Evolutionary conservation across 2,797 vertebrate species (phyloP).

Genomic region (Bufotes viridis): DNA sequence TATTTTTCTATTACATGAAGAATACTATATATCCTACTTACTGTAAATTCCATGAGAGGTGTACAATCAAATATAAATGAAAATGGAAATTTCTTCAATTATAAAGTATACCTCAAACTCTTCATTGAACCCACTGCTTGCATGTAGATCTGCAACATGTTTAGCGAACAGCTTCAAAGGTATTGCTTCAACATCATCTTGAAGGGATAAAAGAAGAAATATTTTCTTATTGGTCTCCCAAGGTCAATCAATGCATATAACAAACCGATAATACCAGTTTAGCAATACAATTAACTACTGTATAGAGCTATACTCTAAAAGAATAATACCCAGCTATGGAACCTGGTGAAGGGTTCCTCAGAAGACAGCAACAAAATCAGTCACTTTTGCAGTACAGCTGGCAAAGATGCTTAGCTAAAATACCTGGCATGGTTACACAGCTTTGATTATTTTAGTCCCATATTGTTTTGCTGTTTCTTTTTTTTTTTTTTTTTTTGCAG

Average conservation of each 20-base stretch:
- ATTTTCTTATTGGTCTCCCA: not conserved
- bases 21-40: not conserved
- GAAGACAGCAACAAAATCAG: not conserved
- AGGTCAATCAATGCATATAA: not conserved
- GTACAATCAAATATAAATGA: not conserved
- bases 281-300: not conserved
- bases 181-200: constrained; percentile 83
- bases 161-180: constrained; percentile 88
- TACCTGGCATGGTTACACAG: too few relatives aligned
- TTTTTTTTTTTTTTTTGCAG: too few relatives aligned
- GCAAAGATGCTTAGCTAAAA: too few relatives aligned
- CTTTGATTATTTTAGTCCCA: too few relatives aligned
- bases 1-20: too few relatives aligned
- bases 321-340: not conserved
- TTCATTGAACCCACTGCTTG: constrained; percentile 84
- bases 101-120: constrained; percentile 92
- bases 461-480: too few relatives aligned
- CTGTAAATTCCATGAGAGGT: not conserved
- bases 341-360: not conserved
- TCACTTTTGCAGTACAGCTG: too few relatives aligned
- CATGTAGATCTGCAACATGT: constrained; percentile 90
- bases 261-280: not conserved
- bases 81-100: not conserved
- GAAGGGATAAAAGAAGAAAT: constrained; percentile 66
- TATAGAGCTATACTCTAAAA: not conserved